Conservation (phyloP, 2,888 invertebrate species). For the Conus canariensis region DNA sequence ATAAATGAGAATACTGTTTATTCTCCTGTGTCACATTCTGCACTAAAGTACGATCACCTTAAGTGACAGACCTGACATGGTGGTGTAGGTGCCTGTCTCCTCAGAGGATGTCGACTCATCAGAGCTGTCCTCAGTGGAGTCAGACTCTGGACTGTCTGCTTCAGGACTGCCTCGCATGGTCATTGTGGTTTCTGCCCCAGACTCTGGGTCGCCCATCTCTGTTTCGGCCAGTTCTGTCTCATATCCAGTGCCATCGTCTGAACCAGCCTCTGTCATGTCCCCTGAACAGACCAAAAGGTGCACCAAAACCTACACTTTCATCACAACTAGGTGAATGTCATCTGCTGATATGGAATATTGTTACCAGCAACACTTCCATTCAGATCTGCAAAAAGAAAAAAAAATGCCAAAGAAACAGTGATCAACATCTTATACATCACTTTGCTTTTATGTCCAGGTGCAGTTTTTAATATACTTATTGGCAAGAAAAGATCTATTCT, state of each 20-base stretch:
- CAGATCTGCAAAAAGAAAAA: too few species aligned
- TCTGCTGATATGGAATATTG: not conserved
- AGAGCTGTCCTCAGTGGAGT: conserved; percentile 37
- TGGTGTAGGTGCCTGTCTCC: conserved; percentile 33
- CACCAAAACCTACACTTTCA: not conserved
- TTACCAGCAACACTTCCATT: too few species aligned
- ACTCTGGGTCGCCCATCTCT: conserved; percentile 40
- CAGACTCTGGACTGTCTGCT: conserved; percentile 46
- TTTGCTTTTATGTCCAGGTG: too few species aligned
- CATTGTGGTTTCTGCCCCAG: conserved; percentile 11
- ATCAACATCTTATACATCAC: too few species aligned
- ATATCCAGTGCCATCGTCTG: conserved; percentile 19
- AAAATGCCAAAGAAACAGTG: too few species aligned
- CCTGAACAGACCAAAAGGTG: not conserved
- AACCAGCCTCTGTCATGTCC: conserved; percentile 30
- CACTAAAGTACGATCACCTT: too few species aligned
- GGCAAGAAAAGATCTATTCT: too few species aligned
- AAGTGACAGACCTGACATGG: conserved; percentile 43
- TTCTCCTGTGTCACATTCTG: too few species aligned
- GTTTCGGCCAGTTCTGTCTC: not conserved
- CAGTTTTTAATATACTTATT: too few species aligned
- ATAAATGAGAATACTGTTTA: too few species aligned
- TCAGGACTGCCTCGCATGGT: conserved; percentile 28
- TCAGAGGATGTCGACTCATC: conserved; percentile 41
- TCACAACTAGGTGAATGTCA: not conserved